Base-by-base conservation (phyloP, 2,797 vertebrate genomes). In the Melanotaenia parkinsoni region DNA sequence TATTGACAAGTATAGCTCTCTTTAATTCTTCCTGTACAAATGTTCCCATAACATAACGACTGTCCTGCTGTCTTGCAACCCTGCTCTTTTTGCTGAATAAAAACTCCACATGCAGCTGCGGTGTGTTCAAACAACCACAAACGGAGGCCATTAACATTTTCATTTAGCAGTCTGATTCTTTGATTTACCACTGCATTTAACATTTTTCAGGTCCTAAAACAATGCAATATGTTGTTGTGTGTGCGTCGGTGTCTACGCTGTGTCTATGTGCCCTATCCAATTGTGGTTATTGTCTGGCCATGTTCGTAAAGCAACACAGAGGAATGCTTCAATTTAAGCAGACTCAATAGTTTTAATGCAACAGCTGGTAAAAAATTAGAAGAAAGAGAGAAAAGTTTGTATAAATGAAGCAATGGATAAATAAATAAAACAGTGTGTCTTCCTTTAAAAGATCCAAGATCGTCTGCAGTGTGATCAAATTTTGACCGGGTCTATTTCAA, bases 401-500 rank as follows among this genome's bases (percentile, higher is more conserved):
- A 22, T 20, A 22, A 0, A 2, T 43, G 58, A 66, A 51, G 16
- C 20, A 9, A 16, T 47, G 40, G 38, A 40, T 43, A 16, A 16
- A 43, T 18, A 43, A 43, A 43, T 43, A 5, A 28, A 54, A 26
- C 50, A 24, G 56, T 58, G 40, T 70, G 45, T 78, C 56, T 38
- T 53, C 43, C 24, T 37, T 50, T 57, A 64, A 76, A 53, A 63
- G 62, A 72, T 73, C 70, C 18, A 63, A 35, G 67, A 47, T 72
- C 53, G 62, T 68, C 40, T 67, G 68, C 53, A 64, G 76, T 70
- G 60, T 43, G 47, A 74, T 74, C 43, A 74, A 53, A 76, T 79
- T 80, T 61, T 75, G 75, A 86, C 84, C 59, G 74, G 71, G 70
- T 70, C 71, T 65, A 51, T 76, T 80, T 85, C 71, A 70, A 67